These are phyloP conservation scores for Cochlearius cochlearius DNA, from an alignment of 2,113 vertebrate species.

Conservation along the genomic window DNA sequence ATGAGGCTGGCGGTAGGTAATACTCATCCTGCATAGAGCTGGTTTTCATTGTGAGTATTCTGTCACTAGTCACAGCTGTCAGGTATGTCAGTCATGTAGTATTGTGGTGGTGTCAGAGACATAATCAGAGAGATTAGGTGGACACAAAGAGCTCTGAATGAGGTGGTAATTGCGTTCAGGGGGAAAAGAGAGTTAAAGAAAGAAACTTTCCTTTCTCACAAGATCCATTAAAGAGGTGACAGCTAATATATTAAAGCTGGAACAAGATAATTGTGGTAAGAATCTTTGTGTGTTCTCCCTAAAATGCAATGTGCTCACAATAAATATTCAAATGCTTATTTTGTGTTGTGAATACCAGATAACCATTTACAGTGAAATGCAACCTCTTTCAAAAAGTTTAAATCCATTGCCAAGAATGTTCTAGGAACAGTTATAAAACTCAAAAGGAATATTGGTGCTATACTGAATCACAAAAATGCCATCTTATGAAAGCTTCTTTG, in stretches of 20 bases:
- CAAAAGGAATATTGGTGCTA: constrained; percentile 61
- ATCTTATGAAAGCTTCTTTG: constrained; percentile 56
- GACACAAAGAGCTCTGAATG: constrained; percentile 76
- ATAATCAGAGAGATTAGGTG: constrained; percentile 77
- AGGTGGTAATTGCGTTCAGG: constrained; percentile 73
- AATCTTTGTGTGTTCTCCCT: constrained; percentile 75
- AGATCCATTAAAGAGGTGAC: constrained; percentile 76
- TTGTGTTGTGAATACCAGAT: constrained; percentile 71
- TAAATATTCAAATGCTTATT: constrained; percentile 77
- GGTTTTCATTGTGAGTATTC: constrained; percentile 60
- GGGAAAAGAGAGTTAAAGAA: constrained; percentile 74
- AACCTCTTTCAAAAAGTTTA: constrained; percentile 65
- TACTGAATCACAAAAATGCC: constrained; percentile 42
- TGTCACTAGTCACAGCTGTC: constrained; percentile 76
- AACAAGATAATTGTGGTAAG: constrained; percentile 76
- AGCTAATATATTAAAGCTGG: constrained; percentile 76
- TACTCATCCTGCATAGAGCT: constrained; percentile 70
- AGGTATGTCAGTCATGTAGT: constrained; percentile 73
- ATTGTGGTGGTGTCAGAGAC: constrained; percentile 76
- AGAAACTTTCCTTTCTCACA: constrained; percentile 77
- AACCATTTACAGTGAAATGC: constrained; percentile 66
- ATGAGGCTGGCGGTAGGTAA: constrained; percentile 56
- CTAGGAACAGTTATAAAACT: constrained; percentile 64
- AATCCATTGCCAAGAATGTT: constrained; percentile 39
- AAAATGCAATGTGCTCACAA: constrained; percentile 61